phyloP scores from a whole-genome alignment of 2,797 vertebrate species.

The Poeciliopsis paucimaculata region DNA sequence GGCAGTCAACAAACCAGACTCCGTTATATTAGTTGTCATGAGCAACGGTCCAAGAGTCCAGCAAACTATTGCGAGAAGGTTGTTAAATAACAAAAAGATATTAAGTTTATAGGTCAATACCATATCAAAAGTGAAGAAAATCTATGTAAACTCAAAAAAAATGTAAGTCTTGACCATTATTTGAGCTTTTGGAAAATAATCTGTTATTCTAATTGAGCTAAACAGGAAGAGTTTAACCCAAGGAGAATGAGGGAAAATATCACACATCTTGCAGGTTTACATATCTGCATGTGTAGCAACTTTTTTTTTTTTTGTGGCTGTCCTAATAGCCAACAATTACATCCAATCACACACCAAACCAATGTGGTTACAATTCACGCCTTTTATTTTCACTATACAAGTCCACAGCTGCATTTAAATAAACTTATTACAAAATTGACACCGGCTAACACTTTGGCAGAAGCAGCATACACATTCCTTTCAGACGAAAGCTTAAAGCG shows the following conservation, averaged over 20 bases:
- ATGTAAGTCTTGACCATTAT: not conserved
- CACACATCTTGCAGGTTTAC: not conserved
- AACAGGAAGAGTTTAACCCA: not conserved
- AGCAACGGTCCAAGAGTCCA: not conserved
- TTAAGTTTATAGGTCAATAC: not conserved
- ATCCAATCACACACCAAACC: not conserved
- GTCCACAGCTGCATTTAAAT: slow-evolving; percentile 33
- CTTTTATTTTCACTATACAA: slow-evolving; percentile 54
- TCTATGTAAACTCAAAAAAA: not conserved
- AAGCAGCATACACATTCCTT: slow-evolving; percentile 9
- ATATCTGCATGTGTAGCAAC: not conserved
- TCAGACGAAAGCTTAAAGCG: slow-evolving; percentile 21
- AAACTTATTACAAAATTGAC: slow-evolving; percentile 13
- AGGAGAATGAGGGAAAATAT: no score
- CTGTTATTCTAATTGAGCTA: not conserved
- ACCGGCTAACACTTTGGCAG: slow-evolving; percentile 50
- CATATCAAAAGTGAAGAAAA: not conserved
- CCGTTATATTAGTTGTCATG: not conserved
- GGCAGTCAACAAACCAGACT: not conserved
- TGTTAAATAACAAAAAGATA: not conserved
- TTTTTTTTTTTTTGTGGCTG: not conserved
- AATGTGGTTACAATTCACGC: not conserved
- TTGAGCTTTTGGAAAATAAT: not conserved
- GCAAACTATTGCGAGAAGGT: not conserved
- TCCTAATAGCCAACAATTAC: not conserved